Evolutionary conservation across 1,140 invertebrate genomes (phyloP), one percentile per base, ranked within the genome.

Genomic region (Pseudomyrmex concolor): DNA sequence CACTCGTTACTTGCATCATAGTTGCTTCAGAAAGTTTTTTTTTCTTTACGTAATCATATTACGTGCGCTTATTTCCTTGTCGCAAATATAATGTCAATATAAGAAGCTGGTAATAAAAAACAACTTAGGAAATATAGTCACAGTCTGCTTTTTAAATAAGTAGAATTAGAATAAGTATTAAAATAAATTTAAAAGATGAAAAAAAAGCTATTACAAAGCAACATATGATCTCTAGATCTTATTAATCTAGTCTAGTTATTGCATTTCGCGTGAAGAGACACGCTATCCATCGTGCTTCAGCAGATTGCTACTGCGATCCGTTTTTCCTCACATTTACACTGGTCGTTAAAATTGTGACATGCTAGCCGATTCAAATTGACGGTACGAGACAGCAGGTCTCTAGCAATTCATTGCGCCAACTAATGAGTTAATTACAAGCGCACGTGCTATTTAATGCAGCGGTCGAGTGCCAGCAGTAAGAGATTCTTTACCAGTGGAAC

Each of bases 371-470:
- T 70, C 54, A 84, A 86, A 87, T 84, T 77, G 50, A 54, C 22
- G 54, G 62, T 81, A 73, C 72, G 64, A 72, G 51, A 72, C 55
- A 74, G 63, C 66, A 72, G 51, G 82, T 68, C 64, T 68, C 64
- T 87, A 87, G 82, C 85, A 43, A 68, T 51, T 87, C 68, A 74
- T 83, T 68, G 73, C 62, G 55, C 66, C 76, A 76, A 74, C 19
- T 89, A 86, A 89, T 83, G 84, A 86, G 87, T 89, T 89, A 89
- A 89, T 89, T 89, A 89, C 74, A 70, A 86, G 84, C 73, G 78
- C 80, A 74, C 72, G 78, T 85, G 68, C 81, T 84, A 64, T 83
- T 86, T 89, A 89, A 87, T 84, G 72, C 68, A 74, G 48, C 67
- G 68, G 17, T 59, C 68, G 55, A 62, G 60, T 54, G 45, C 12